These are phyloP conservation scores for Thunnus maccoyii DNA, from an alignment of 2,113 vertebrate genomes.

Conservation along the genomic window DNA sequence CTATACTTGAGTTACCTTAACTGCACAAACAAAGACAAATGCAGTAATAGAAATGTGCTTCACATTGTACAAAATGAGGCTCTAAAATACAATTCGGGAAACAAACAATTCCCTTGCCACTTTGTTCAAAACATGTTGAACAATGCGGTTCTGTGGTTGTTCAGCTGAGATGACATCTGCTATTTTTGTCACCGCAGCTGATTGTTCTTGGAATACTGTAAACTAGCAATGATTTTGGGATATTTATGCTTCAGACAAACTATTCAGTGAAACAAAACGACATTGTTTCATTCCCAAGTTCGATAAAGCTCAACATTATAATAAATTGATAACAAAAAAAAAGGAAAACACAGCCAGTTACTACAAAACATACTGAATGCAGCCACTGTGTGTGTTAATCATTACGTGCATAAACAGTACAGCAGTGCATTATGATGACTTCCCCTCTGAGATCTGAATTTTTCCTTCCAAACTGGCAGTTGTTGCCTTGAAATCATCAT, in stretches of 20 bases:
- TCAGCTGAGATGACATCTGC: conserved; percentile 9
- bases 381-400: not conserved
- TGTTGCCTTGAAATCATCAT: not conserved
- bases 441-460: not conserved
- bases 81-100: not conserved
- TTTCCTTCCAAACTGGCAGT: not conserved
- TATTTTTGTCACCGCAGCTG: not conserved
- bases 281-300: conserved; percentile 12
- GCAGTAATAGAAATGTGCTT: not conserved
- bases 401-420: not conserved
- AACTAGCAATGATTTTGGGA: conserved; percentile 13
- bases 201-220: conserved; percentile 4
- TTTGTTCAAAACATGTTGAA: not conserved
- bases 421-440: not conserved
- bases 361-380: not conserved
- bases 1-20: not conserved
- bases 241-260: conserved; percentile 8
- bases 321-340: not conserved
- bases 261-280: conserved; percentile 6
- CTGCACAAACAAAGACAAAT: not conserved
- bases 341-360: not conserved
- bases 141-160: conserved; percentile 3
- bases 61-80: not conserved
- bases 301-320: not conserved
- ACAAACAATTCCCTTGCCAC: not conserved